Conservation (phyloP, 2,113 vertebrate genomes). For the Antechinus stuartii region DNA sequence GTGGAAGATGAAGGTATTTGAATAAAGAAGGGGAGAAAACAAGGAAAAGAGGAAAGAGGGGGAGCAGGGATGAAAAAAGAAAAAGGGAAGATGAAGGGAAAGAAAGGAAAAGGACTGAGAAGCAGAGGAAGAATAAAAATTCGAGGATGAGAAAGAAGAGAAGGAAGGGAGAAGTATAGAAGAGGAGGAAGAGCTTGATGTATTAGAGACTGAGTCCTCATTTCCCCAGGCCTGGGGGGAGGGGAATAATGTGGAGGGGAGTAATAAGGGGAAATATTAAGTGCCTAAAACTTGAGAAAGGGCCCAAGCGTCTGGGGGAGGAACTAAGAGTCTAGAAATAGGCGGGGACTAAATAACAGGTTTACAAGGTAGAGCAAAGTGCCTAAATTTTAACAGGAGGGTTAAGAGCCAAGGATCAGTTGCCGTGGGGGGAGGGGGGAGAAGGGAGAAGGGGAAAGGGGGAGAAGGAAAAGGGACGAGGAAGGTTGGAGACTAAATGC, state of each 20-base stretch:
- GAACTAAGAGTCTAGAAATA: background rate
- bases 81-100: background rate
- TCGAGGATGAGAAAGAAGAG: background rate
- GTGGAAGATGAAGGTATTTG: background rate
- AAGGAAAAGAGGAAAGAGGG: background rate
- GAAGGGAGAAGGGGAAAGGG: too few relatives aligned
- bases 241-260: background rate
- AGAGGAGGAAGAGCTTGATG: background rate
- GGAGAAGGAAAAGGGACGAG: too few relatives aligned
- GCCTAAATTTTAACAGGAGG: background rate
- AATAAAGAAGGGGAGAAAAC: too few relatives aligned
- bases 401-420: background rate
- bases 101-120: background rate
- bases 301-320: background rate
- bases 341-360: constrained; percentile 18
- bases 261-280: background rate
- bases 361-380: background rate
- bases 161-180: too few relatives aligned
- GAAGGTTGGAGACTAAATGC: background rate
- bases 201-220: background rate
- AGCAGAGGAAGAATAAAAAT: background rate
- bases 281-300: constrained; percentile 17
- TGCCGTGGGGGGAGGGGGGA: background rate
- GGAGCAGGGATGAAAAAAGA: too few relatives aligned
- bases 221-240: background rate